These are phyloP conservation scores for Podarcis muralis DNA, from an alignment of 2,113 vertebrate genomes.

Conservation along the genomic window DNA sequence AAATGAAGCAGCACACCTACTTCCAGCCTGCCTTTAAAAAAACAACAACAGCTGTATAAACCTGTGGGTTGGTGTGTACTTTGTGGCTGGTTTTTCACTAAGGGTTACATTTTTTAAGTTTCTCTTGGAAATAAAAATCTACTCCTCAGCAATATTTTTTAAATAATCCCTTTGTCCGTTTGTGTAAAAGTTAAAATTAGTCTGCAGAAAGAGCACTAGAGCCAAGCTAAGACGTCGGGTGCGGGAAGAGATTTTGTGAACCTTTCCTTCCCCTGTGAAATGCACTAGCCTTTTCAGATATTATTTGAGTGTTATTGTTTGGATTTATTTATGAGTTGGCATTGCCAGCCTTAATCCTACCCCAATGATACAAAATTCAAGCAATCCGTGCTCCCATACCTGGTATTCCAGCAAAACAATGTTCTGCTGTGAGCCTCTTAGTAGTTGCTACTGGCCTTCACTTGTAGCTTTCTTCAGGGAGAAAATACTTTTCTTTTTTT, in stretches of 20 bases:
- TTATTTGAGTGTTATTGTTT: background rate
- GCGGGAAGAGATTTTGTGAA: background rate
- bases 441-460: background rate
- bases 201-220: background rate
- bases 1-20: slow-evolving; percentile 22
- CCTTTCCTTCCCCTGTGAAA: background rate
- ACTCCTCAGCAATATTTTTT: slow-evolving; percentile 45
- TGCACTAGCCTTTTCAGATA: background rate
- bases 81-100: background rate
- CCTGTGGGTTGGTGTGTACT: slow-evolving; percentile 14
- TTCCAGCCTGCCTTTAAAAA: background rate
- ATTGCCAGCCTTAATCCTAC: background rate
- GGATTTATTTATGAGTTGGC: background rate
- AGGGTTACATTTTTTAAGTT: slow-evolving; percentile 31
- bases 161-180: slow-evolving; percentile 1
- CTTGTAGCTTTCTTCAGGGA: background rate
- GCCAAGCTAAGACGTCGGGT: too few relatives aligned
- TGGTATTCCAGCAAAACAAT: background rate
- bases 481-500: too few relatives aligned
- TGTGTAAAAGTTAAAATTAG: background rate
- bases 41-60: slow-evolving; percentile 48
- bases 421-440: background rate
- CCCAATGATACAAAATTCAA: background rate
- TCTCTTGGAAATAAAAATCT: slow-evolving; percentile 49
- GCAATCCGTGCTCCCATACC: background rate